These are phyloP conservation scores for Hedychridium roseum DNA, from an alignment of 2,888 invertebrate genomes.

Conservation along the genomic window DNA sequence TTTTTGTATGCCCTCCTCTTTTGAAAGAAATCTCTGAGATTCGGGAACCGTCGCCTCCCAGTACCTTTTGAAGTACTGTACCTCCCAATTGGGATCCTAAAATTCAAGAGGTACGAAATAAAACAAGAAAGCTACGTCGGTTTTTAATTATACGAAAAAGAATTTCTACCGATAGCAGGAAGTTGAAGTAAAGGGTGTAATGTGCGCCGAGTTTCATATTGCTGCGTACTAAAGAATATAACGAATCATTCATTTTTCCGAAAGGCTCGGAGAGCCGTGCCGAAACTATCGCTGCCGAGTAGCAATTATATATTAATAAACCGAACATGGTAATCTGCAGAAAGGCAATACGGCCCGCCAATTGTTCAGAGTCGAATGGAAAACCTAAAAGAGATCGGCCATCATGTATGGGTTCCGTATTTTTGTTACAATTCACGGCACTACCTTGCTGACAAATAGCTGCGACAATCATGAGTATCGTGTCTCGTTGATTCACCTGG, in stretches of 20 bases:
- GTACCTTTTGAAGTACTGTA: slow-evolving; percentile 18
- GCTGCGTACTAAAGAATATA: slow-evolving; percentile 39
- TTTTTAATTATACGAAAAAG: background rate
- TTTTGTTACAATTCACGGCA: background rate
- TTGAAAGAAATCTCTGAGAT: slow-evolving; percentile 8
- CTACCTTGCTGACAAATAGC: slow-evolving; percentile 49
- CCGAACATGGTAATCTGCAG: slow-evolving; percentile 47
- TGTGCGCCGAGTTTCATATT: slow-evolving; percentile 40
- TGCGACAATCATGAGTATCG: slow-evolving; percentile 34
- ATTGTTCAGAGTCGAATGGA: slow-evolving; percentile 31
- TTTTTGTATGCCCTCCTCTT: slow-evolving; percentile 39
- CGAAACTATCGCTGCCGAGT: slow-evolving; percentile 54
- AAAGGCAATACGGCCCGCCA: slow-evolving; percentile 47
- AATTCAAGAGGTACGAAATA: background rate
- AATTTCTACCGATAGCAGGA: slow-evolving; percentile 34
- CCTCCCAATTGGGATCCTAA: slow-evolving; percentile 16
- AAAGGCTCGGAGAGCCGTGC: slow-evolving; percentile 49
- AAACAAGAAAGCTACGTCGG: background rate
- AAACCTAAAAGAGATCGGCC: slow-evolving; percentile 9
- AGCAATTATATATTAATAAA: slow-evolving; percentile 51
- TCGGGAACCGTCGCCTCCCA: slow-evolving; percentile 25
- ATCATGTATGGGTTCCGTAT: background rate
- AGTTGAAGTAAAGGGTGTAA: slow-evolving; percentile 35
- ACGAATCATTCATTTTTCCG: slow-evolving; percentile 55
- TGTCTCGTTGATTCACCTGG: slow-evolving; percentile 18